Conservation (phyloP, 64 coral and sea anemone genomes). For the Platygyra sinensis region DNA sequence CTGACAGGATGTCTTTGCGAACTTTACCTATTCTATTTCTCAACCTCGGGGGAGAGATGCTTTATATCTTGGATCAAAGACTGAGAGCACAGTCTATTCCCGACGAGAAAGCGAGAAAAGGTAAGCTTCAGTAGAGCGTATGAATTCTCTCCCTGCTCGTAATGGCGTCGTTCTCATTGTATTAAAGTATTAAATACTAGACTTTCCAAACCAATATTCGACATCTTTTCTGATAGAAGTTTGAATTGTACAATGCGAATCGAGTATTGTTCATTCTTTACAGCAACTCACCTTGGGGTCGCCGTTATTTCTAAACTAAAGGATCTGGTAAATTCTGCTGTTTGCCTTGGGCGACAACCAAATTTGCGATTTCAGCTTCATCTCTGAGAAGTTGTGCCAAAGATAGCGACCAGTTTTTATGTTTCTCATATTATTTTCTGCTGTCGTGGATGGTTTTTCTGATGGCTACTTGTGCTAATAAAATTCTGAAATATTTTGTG, state of each 20-base stretch:
- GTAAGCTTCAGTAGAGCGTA: slow-evolving; percentile 21
- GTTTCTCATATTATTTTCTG: background rate
- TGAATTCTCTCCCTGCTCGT: background rate
- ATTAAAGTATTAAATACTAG: background rate
- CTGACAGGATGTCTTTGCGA: slow-evolving; percentile 76
- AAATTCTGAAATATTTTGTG: too few species aligned
- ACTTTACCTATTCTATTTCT: slow-evolving; percentile 96
- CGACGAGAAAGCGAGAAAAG: slow-evolving; percentile 94
- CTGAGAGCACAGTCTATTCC: slow-evolving; percentile 97
- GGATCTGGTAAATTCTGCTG: background rate
- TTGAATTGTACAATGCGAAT: background rate
- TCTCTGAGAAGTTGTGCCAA: background rate
- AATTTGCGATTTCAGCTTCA: background rate
- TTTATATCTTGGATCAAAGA: slow-evolving; percentile 98
- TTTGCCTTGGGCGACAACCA: background rate
- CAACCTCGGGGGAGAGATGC: slow-evolving; percentile 98
- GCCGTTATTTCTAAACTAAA: background rate
- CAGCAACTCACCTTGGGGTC: background rate
- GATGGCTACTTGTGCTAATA: too few species aligned
- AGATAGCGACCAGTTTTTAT: background rate
- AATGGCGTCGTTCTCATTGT: slow-evolving; percentile 29
- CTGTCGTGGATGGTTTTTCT: too few species aligned
- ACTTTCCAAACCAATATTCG: background rate
- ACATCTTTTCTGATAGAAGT: background rate
- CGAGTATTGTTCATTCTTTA: background rate